phyloP scores from a whole-genome alignment of 2,113 vertebrate species.

The Equus przewalskii region DNA sequence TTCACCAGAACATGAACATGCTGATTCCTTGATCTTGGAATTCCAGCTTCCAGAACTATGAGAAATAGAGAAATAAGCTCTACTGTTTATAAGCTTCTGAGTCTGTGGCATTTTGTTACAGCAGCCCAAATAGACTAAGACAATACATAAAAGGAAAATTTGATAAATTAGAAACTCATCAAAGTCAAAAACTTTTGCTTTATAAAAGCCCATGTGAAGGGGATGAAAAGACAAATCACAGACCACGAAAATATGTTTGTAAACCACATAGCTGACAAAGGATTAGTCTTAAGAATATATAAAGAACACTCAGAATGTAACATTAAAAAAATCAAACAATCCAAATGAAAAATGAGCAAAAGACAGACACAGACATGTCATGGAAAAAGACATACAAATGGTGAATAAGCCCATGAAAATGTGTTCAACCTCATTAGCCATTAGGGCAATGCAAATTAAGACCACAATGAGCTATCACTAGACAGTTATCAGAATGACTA shows the following conservation, averaged over 20 bases:
- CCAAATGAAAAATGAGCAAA: neutral
- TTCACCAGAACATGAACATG: neutral
- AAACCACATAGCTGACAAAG: neutral
- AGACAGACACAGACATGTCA: neutral
- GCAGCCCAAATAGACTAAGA: neutral
- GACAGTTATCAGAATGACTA: neutral
- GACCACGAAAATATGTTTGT: neutral
- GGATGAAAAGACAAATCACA: neutral
- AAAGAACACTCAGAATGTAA: neutral
- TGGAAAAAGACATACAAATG: neutral
- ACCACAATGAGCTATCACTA: neutral
- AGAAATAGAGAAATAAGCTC: neutral
- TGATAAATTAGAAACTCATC: neutral
- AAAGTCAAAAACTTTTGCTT: neutral
- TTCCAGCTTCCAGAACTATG: neutral
- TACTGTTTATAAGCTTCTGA: neutral
- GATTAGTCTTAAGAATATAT: neutral
- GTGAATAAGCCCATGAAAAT: neutral
- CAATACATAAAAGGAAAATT: neutral
- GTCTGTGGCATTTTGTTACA: neutral
- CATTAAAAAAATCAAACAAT: neutral
- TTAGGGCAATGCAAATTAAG: neutral
- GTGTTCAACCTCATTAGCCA: neutral
- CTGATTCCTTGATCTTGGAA: neutral
- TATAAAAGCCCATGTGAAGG: neutral